Base-by-base conservation (phyloP, 2,888 invertebrate genomes). In the Fragum sueziense region DNA sequence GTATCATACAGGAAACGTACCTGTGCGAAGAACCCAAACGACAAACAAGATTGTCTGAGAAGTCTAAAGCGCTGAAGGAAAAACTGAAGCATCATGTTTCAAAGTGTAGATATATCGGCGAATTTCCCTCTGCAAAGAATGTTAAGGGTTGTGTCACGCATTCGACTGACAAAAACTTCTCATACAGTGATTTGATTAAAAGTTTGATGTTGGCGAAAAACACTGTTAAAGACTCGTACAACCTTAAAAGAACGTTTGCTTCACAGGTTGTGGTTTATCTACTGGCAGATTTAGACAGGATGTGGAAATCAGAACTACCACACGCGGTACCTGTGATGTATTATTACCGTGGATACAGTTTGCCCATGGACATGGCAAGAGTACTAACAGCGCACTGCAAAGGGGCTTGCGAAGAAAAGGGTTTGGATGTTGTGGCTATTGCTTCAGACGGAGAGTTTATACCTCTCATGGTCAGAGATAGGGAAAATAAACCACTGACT, bases 251-350 rank as follows among this genome's bases (percentile, higher is more conserved):
- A n/a, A n/a, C n/a, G n/a, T n/a, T n/a, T n/a, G n/a, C n/a, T n/a
- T n/a, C n/a, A n/a, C n/a, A 83, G 68, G 75, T 80, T 17, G 22
- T 80, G 1, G 83, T 74, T n/a, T 83, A 77, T 41, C 17, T 80
- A 14, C 4, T 80, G 1, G 59, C 69, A 4, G 83, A 80, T 69
- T 31, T 80, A 14, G 78, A 83, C 52, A 75, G 80, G 61, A 11
- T 67, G 0, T 37, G 76, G 41, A 78, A 74, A 34, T 41, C 75
- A 17, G 80, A 80, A 62, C 14, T 67, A 33, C 76, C 70, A 11
- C 62, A 78, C 74, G 69, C 74, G 0, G 68, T 67, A 31, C 79
- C 82, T 11, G 52, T 82, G 0, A 76, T 70, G 11, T 80, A 70
- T 70, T 76, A 37, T 17, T 69, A 73, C 2, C 76, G 70, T 25